phyloP scores from a whole-genome alignment of 1,140 invertebrate genomes.

The Littorina saxatilis region DNA sequence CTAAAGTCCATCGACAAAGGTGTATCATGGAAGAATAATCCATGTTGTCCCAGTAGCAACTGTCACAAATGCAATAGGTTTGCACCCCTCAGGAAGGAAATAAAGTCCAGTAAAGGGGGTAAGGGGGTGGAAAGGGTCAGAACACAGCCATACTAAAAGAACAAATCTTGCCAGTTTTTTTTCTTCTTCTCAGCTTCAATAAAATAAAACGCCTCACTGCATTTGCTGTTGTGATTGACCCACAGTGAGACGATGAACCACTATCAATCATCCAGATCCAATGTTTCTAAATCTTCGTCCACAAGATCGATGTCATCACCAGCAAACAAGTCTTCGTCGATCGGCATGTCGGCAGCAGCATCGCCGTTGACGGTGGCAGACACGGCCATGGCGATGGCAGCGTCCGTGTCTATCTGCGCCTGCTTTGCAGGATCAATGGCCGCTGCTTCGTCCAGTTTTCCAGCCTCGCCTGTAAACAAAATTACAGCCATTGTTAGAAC shows the following conservation, averaged over 20 bases:
- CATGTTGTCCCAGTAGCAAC: too few relatives aligned
- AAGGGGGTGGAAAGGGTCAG: too few relatives aligned
- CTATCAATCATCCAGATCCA: constrained; percentile 66
- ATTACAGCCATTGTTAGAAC: too few relatives aligned
- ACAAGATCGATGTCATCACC: constrained; percentile 90
- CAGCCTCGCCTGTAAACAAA: constrained; percentile 45
- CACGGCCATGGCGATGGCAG: constrained; percentile 66
- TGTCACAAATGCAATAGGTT: too few relatives aligned
- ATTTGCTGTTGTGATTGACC: too few relatives aligned
- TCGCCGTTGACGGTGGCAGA: constrained; percentile 66
- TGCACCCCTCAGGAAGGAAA: too few relatives aligned
- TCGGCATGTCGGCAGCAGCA: constrained; percentile 79
- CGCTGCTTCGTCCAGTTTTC: constrained; percentile 65
- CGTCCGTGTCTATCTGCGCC: constrained; percentile 54
- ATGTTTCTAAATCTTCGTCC: constrained; percentile 87
- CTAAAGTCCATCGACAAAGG: too few relatives aligned
- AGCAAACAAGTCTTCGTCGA: constrained; percentile 96
- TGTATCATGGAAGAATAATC: too few relatives aligned
- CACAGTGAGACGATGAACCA: neutral
- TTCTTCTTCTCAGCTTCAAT: too few relatives aligned
- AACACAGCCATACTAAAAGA: too few relatives aligned
- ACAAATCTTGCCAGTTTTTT: too few relatives aligned
- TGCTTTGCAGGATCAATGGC: constrained; percentile 47
- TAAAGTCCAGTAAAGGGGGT: too few relatives aligned
- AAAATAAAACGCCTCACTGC: neutral